Conservation (phyloP, 2,113 vertebrate species). For the Aldabrachelys gigantea region DNA sequence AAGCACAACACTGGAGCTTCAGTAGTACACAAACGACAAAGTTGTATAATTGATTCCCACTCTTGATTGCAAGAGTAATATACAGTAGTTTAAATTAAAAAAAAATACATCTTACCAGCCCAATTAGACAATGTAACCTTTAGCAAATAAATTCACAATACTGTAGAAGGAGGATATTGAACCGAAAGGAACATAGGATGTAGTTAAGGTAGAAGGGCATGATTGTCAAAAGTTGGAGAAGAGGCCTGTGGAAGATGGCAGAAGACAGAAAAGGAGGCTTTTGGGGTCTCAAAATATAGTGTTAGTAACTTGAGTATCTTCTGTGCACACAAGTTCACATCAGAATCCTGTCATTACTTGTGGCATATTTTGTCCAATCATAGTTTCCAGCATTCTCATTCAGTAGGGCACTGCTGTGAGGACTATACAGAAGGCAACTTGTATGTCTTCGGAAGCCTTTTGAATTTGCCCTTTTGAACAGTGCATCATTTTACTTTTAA, state of each 20-base stretch:
- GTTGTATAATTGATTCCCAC: not conserved
- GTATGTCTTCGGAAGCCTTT: not conserved
- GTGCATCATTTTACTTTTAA: fast-evolving
- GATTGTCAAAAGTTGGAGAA: not conserved
- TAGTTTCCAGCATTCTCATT: not conserved
- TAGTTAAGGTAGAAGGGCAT: not conserved
- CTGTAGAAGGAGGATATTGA: not conserved
- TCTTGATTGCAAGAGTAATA: not conserved
- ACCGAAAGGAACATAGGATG: not conserved
- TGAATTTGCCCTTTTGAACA: not conserved
- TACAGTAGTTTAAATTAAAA: not conserved
- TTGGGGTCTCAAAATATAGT: not conserved
- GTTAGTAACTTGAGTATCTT: not conserved
- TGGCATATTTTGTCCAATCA: fast-evolving
- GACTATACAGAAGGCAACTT: fast-evolving
- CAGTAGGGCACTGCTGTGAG: not conserved
- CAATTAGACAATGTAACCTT: not conserved
- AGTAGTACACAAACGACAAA: not conserved
- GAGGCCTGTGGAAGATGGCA: not conserved
- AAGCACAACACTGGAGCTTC: not conserved
- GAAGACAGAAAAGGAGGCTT: not conserved
- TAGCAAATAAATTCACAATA: not conserved
- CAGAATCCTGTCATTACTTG: not conserved
- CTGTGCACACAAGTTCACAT: not conserved
- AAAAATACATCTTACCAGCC: not conserved